phyloP scores from a whole-genome alignment of 2,113 vertebrate genomes.

The Bubo scandiacus region DNA sequence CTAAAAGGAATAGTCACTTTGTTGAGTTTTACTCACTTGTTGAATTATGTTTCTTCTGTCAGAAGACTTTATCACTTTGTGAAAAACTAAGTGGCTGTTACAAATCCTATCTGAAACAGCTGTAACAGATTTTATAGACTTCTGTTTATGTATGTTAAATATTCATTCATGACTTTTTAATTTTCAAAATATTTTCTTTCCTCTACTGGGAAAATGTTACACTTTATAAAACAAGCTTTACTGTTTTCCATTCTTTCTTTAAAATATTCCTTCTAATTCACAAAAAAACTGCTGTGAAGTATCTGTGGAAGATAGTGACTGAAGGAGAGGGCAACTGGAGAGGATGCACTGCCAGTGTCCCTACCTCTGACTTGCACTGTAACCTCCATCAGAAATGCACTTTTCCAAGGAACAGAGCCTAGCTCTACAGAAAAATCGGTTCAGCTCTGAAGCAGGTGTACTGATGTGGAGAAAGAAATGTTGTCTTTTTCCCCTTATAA shows the following conservation, averaged over 20 bases:
- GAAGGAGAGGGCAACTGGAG: background rate
- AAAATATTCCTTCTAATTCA: slow-evolving; percentile 7
- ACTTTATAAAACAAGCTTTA: slow-evolving; percentile 51
- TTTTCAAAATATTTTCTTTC: slow-evolving; percentile 68
- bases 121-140: background rate
- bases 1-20: background rate
- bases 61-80: background rate
- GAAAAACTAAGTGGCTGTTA: background rate
- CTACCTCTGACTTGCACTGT: background rate
- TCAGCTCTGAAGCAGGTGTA: background rate
- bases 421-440: background rate
- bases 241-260: slow-evolving; percentile 50
- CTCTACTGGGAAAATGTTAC: slow-evolving; percentile 54
- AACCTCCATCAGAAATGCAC: background rate
- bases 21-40: background rate
- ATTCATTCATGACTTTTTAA: slow-evolving; percentile 66
- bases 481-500: background rate
- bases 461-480: background rate
- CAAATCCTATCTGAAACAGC: background rate
- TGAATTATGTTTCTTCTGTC: background rate
- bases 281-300: background rate
- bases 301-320: background rate
- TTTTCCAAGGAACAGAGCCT: background rate
- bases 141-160: slow-evolving; percentile 40
- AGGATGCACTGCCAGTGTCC: background rate